Conservation (phyloP, 2,113 vertebrate species). For the Zosterops hypoxanthus region DNA sequence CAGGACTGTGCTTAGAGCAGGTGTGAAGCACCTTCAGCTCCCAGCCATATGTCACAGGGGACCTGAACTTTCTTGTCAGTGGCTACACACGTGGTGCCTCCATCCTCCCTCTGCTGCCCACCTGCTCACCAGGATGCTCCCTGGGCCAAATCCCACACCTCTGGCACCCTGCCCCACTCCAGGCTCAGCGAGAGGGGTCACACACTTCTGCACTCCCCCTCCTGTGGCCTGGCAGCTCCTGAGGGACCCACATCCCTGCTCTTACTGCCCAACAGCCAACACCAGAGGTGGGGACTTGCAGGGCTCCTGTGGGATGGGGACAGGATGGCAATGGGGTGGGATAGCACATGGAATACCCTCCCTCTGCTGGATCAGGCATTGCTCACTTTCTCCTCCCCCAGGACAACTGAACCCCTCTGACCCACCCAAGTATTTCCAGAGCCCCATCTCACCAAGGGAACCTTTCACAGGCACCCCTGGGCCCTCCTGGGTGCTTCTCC, state of each 20-base stretch:
- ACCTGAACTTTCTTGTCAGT: not conserved
- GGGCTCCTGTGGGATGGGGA: not conserved
- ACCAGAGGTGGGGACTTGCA: not conserved
- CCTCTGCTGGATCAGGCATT: no score
- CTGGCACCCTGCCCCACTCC: not conserved
- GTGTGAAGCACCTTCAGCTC: slow-evolving; percentile 9
- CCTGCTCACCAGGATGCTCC: not conserved
- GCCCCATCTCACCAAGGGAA: not conserved
- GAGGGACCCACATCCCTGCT: rapidly evolving
- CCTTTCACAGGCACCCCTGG: not conserved
- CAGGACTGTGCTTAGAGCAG: not conserved
- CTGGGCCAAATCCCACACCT: rapidly evolving
- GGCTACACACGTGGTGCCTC: not conserved
- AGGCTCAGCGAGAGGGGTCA: rapidly evolving
- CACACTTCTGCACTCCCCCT: not conserved
- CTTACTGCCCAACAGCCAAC: not conserved
- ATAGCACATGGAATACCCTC: rapidly evolving
- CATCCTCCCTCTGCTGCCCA: not conserved
- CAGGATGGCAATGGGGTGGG: not conserved
- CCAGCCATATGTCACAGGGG: not conserved
- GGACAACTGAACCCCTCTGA: not conserved
- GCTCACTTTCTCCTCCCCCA: not conserved
- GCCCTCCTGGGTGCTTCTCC: not conserved
- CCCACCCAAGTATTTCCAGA: not conserved
- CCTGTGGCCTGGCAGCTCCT: rapidly evolving